Evolutionary conservation across 2,113 vertebrate species (phyloP).

Genomic region (Lophotis ruficrista): DNA sequence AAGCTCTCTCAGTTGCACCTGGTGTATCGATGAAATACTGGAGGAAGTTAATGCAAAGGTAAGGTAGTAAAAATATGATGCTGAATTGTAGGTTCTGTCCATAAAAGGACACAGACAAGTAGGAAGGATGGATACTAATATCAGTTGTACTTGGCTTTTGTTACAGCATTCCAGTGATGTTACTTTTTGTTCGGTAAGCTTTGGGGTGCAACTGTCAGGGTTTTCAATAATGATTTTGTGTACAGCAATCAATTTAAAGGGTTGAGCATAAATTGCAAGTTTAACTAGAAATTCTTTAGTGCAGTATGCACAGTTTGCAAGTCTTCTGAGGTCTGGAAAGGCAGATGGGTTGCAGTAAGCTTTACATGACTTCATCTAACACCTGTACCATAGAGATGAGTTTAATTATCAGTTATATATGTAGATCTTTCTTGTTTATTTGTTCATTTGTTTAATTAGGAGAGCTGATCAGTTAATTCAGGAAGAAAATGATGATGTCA

Average conservation of each 20-base stretch:
- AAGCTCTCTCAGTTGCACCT: slow-evolving; percentile 92
- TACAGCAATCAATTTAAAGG: background rate
- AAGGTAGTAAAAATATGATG: background rate
- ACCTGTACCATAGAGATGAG: background rate
- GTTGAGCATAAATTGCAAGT: background rate
- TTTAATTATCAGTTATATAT: background rate
- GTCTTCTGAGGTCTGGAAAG: background rate
- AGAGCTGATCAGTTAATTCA: slow-evolving; percentile 95
- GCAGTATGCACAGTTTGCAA: background rate
- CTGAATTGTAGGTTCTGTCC: background rate
- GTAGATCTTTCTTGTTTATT: background rate
- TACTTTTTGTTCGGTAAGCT: background rate
- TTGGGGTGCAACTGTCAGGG: background rate
- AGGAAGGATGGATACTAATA: background rate
- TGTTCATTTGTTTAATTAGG: slow-evolving; percentile 73
- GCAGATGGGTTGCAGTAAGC: background rate
- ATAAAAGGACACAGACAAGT: background rate
- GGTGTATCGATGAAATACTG: slow-evolving; percentile 98
- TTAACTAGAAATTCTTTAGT: background rate
- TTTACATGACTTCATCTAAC: background rate
- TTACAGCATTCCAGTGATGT: background rate
- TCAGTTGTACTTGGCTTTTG: background rate
- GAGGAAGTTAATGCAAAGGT: slow-evolving; percentile 98
- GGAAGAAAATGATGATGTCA: slow-evolving; percentile 92
- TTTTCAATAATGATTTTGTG: background rate